Conservation (phyloP, 1,140 invertebrate species). For the Lepidurus arcticus region DNA sequence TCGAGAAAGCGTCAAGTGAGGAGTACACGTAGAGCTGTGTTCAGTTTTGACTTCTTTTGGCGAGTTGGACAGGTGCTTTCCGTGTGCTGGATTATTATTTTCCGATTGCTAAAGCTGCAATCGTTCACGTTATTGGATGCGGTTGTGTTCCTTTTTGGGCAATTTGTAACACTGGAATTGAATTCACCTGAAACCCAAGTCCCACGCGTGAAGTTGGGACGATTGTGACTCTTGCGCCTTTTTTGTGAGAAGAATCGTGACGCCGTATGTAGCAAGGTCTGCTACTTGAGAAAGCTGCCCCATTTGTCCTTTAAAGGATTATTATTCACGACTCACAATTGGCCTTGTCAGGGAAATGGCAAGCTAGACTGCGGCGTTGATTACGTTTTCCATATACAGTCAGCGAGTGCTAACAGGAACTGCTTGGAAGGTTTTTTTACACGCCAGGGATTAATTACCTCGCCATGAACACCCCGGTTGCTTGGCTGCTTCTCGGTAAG, state of each 20-base stretch:
- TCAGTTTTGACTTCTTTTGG: background rate
- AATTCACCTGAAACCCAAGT: background rate
- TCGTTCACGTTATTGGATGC: no score
- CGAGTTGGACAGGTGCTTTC: background rate
- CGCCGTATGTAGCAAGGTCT: background rate
- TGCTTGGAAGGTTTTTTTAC: background rate
- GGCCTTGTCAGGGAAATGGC: background rate
- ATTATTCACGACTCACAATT: background rate
- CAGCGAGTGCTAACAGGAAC: background rate
- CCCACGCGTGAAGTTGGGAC: background rate
- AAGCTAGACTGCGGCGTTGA: background rate
- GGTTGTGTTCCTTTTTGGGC: no score
- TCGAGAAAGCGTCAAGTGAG: background rate
- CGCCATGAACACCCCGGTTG: background rate
- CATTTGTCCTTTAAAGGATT: background rate
- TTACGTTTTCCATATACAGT: background rate
- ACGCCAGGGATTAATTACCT: background rate
- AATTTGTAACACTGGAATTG: background rate
- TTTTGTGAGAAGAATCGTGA: background rate
- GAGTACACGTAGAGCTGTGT: background rate
- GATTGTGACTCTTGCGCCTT: background rate
- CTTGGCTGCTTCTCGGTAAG: constrained; percentile 2
- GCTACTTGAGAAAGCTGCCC: background rate
- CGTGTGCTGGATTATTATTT: background rate
- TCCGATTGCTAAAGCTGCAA: no score